Evolutionary conservation across 2,888 invertebrate species (phyloP), one percentile per base, ranked within the genome.

Genomic region (Tetragnatha montana): DNA sequence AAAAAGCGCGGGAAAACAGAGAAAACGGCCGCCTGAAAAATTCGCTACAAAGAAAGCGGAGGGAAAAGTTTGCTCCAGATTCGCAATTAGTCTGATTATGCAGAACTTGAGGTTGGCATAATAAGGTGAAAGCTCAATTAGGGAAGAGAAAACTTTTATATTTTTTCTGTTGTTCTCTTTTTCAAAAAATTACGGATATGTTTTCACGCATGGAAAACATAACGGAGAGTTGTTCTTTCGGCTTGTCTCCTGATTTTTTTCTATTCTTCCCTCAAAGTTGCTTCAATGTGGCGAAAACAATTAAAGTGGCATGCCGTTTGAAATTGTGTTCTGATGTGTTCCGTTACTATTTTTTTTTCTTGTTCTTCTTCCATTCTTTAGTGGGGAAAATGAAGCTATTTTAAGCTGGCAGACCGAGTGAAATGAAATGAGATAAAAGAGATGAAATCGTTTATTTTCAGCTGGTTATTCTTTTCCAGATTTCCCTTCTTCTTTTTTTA

Each of bases 131-230:
- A 74, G 74, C 75, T 83, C 82, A 83, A 83, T 83, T 75, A 75
- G 74, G 60, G 21, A n/a, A n/a, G 60, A 49, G 10, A 22, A 2
- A 51, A n/a, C 35, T 80, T 69, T 35, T 22, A 35, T 35, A 35
- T 35, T 1, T 35, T 35, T 35, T 35, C 2, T 35, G 35, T 35
- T 35, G 35, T n/a, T 68, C 60, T 10, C 50, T 60, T 74, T 51
- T 74, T 60, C 60, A 75, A 75, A 51, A 83, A 83, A 82, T 73
- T 19, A 4, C 82, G 74, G 60, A 19, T 22, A 74, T 83, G 75
- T 83, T 83, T 83, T 83, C 74, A 83, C 82, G 74, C 75, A 74
- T 74, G 75, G 82, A 35, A 83, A 74, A 75, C 75, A 83, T 75
- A 74, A 74, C 51, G n/a, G n/a, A 75, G 22, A 68, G 47, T 68